Evolutionary conservation across 2,113 vertebrate species (phyloP), one percentile per base, ranked within the genome.

Genomic region (Pagrus major): DNA sequence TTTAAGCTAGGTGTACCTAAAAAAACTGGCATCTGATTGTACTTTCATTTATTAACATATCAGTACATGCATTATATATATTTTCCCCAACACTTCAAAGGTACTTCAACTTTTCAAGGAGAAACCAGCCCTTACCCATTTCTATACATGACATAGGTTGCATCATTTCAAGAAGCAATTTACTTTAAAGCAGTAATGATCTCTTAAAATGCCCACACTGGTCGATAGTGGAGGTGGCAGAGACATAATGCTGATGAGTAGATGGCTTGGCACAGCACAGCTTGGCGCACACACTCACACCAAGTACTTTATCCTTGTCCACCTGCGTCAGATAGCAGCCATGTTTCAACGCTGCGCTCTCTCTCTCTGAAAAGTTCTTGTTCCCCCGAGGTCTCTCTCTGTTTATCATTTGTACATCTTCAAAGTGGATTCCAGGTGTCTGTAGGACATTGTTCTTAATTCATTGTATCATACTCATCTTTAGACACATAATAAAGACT

Each of bases 301-400:
- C 5, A 20, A 41, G 42, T 47, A 14, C 46, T 81, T 80, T 29
- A 61, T 78, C 59, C 75, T 33, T 6, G 37, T 41, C 58, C 49
- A 64, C 49, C 64, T 46, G 55, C 76, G 29, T 66, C 76, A 63
- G n/a, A 54, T 27, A 27, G 76, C 61, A 29, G 65, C 37, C n/a
- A 16, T 18, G 42, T 73, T 74, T 76, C 44, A 42, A 10, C 21
- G 0, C 25, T 9, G 4, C 52, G 52, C 15, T 14, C 33, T 44
- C 25, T 21, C 52, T 59, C 14, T 51, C 12, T n/a, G 2, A 58
- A 79, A 70, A 10, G 35, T 9, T 51, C 0, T 15, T 15, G 11
- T 14, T 41, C 41, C 39, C 35, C 27, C 6, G 2, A 31, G 58
- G 44, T 60, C 42, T 31, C 14, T 39, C 20, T 49, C 25, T 42